Evolutionary conservation across 37 sponge, comb jelly and placozoan species (phyloP).

Genomic region (Diacarnus erythraeanus): DNA sequence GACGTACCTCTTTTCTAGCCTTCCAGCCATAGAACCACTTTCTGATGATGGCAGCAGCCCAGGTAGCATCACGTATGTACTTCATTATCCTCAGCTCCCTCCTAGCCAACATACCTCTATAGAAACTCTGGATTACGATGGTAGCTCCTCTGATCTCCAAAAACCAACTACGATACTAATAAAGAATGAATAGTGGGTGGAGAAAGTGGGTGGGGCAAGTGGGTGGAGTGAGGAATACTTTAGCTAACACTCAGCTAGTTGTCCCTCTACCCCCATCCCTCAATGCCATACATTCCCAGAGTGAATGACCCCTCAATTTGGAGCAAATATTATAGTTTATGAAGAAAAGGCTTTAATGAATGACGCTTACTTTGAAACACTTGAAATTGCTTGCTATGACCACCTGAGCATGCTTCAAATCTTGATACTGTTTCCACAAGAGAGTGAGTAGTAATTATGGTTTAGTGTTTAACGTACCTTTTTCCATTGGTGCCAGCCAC

Average conservation of each 20-base stretch:
- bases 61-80: conserved; percentile 1
- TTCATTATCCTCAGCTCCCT: conserved; percentile 47
- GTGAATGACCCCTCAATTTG: too few relatives aligned
- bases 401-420: conserved; percentile 48
- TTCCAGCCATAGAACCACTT: conserved; percentile 49
- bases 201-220: not conserved
- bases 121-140: conserved; percentile 65
- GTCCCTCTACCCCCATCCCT: too few relatives aligned
- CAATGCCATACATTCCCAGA: too few relatives aligned
- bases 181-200: too few relatives aligned
- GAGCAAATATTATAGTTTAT: too few relatives aligned
- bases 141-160: conserved; percentile 37
- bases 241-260: not conserved
- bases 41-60: conserved; percentile 47
- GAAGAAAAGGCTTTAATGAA: not conserved
- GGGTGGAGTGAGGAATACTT: not conserved
- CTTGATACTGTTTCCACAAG: conserved; percentile 31
- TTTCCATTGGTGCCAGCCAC: conserved; percentile 56
- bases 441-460: not conserved
- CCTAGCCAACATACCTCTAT: conserved; percentile 49
- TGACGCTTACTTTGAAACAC: conserved; percentile 44
- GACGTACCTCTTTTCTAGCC: conserved; percentile 25
- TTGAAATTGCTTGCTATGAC: conserved; percentile 37
- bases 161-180: conserved; percentile 10
- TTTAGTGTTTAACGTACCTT: conserved; percentile 35